These are phyloP conservation scores for Torymus tubicola DNA, from an alignment of 2,888 invertebrate species.

Conservation along the genomic window DNA sequence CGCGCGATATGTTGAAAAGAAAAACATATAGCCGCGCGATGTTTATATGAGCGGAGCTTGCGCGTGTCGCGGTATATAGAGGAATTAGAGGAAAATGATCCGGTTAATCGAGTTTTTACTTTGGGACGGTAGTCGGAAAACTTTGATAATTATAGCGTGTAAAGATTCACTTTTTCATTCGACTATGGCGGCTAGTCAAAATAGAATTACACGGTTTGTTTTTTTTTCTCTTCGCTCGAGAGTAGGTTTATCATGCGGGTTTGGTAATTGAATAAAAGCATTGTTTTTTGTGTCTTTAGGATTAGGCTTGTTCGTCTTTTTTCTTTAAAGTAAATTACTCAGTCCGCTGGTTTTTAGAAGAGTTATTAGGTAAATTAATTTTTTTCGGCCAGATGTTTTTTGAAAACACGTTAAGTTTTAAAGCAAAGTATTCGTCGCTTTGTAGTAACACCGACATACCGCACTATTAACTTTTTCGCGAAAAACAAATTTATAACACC, in stretches of 20 bases:
- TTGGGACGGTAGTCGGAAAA: background rate
- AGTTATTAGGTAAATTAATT: conserved; percentile 3
- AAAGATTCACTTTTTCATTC: conserved; percentile 14
- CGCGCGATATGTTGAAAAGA: conserved; percentile 2
- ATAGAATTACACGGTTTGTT: conserved; percentile 33
- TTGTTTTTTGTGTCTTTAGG: conserved; percentile 1
- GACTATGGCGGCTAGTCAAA: conserved; percentile 4
- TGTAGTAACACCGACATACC: background rate
- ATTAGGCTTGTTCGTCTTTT: background rate
- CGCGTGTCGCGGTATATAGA: background rate
- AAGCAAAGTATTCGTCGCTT: background rate
- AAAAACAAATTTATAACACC: background rate
- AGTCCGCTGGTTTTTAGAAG: background rate
- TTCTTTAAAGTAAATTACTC: conserved; percentile 15
- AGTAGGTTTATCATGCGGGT: background rate
- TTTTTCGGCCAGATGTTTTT: conserved; percentile 4
- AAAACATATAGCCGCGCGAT: conserved; percentile 26
- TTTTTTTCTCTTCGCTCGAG: background rate
- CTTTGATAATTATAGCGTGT: conserved; percentile 34
- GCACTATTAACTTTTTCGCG: background rate
- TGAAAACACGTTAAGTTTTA: conserved; percentile 7
- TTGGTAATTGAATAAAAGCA: conserved; percentile 24
- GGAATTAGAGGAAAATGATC: conserved; percentile 19
- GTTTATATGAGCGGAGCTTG: conserved; percentile 24
- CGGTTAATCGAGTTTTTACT: conserved; percentile 41